Evolutionary conservation across 2,113 vertebrate species (phyloP).

Genomic region (Coptodon rendalli): DNA sequence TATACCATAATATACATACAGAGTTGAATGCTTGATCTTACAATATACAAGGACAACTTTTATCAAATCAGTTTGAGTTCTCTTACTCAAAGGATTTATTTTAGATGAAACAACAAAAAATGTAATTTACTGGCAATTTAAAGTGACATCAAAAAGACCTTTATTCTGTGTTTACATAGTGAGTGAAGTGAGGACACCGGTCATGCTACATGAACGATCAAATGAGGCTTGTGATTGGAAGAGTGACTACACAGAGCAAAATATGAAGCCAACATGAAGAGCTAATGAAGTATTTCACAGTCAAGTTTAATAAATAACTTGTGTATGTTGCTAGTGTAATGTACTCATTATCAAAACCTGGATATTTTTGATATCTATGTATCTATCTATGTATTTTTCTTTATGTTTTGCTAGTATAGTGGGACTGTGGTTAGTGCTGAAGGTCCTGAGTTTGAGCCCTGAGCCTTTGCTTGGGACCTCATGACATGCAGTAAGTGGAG

Average conservation of each 20-base stretch:
- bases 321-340: neutral
- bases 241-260: neutral
- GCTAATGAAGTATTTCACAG: neutral
- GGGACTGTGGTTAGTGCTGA: neutral
- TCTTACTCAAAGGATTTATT: neutral
- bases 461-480: neutral
- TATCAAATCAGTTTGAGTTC: neutral
- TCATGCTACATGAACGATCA: conserved; percentile 31
- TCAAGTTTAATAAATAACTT: neutral
- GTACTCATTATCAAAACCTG: neutral
- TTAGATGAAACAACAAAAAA: neutral
- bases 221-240: conserved; percentile 40
- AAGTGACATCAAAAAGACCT: neutral
- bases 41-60: neutral
- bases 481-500: neutral
- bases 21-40: neutral
- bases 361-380: neutral
- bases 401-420: neutral
- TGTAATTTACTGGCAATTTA: neutral
- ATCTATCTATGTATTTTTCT: neutral
- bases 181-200: conserved; percentile 6
- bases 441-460: neutral
- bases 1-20: neutral
- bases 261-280: neutral
- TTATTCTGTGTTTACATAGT: conserved; percentile 7